These are phyloP conservation scores for Neoseiulus cucumeris DNA, from an alignment of 1,140 invertebrate species.

Conservation along the genomic window DNA sequence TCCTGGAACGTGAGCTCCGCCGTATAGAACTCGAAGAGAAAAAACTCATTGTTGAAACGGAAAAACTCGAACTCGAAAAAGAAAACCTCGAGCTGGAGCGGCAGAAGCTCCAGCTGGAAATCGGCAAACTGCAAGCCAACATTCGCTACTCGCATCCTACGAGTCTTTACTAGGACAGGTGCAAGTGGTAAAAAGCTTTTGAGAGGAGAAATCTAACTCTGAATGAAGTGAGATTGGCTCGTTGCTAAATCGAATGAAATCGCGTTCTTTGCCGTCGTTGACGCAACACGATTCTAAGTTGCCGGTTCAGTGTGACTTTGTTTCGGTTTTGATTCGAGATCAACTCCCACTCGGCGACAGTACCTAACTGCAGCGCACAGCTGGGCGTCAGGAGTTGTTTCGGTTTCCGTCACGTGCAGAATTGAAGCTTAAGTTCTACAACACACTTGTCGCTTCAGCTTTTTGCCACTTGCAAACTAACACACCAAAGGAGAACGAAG, in stretches of 20 bases:
- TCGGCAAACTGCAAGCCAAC: constrained; percentile 6
- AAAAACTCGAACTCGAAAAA: constrained; percentile 7
- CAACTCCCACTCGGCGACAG: no score
- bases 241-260: no score
- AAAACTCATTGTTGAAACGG: constrained; percentile 5
- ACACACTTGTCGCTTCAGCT: background rate
- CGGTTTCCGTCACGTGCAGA: no score
- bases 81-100: constrained; percentile 4
- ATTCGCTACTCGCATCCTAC: constrained; percentile 6
- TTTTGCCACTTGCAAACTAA: constrained; percentile 9
- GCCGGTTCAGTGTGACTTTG: no score
- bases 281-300: no score
- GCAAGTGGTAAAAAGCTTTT: constrained; percentile 9
- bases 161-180: constrained; percentile 9
- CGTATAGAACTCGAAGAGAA: constrained; percentile 8
- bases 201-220: no score
- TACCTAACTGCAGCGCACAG: no score
- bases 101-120: constrained; percentile 5
- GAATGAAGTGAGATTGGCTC: no score
- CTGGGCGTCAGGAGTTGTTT: no score
- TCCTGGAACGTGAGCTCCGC: background rate
- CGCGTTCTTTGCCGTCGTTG: no score
- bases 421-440: no score
- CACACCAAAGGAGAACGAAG: background rate
- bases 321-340: no score